Evolutionary conservation across 2,888 invertebrate species (phyloP).

Genomic region (Leucophenga montana): DNA sequence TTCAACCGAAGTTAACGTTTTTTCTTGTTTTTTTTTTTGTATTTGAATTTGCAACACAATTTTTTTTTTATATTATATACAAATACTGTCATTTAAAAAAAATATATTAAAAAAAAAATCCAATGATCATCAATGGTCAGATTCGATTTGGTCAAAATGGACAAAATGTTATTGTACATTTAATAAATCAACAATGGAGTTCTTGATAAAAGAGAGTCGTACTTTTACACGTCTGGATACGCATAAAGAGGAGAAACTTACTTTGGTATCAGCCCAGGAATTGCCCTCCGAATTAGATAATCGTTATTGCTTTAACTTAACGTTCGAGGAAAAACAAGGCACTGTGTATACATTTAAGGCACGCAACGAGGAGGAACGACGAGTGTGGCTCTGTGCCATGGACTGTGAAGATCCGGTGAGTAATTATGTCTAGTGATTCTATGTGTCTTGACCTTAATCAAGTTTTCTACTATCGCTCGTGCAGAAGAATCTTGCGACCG

Average conservation of each 20-base stretch:
- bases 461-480: background rate
- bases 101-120: constrained; percentile 43
- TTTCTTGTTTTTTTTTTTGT: no score
- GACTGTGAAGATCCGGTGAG: constrained; percentile 92
- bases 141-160: constrained; percentile 82
- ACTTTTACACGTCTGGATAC: constrained; percentile 83
- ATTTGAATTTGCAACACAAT: no score
- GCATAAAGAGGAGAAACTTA: constrained; percentile 77
- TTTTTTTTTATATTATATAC: no score
- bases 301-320: constrained; percentile 92
- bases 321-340: constrained; percentile 82
- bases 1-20: no score
- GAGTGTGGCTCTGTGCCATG: constrained; percentile 94
- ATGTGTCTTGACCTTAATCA: background rate
- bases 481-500: constrained; percentile 72
- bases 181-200: constrained; percentile 88
- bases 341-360: constrained; percentile 91
- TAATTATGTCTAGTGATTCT: constrained; percentile 26
- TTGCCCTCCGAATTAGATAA: constrained; percentile 92
- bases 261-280: constrained; percentile 81
- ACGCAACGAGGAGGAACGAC: constrained; percentile 89
- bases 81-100: no score
- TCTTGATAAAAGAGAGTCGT: constrained; percentile 93
- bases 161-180: constrained; percentile 98
- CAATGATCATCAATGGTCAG: constrained; percentile 42